phyloP scores from a whole-genome alignment of 2,888 invertebrate species.

The Dolomedes plantarius region DNA sequence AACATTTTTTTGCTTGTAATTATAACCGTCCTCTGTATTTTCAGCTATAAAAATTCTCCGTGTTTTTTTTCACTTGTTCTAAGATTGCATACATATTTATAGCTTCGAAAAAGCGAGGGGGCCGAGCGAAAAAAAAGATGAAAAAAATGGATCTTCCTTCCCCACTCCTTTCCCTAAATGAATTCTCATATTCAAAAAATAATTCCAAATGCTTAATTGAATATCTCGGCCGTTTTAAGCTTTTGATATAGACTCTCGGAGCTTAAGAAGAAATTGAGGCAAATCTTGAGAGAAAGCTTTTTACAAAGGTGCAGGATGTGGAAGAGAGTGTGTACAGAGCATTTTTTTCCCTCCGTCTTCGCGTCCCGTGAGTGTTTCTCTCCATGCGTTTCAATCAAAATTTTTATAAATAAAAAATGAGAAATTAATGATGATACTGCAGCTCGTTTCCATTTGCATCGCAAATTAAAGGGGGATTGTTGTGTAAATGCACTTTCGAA shows the following conservation, averaged over 20 bases:
- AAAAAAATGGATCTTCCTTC: neutral
- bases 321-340: neutral
- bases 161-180: constrained; percentile 19
- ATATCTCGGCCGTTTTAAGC: constrained; percentile 58
- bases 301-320: constrained; percentile 30
- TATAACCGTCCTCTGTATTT: constrained; percentile 29
- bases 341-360: neutral
- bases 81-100: constrained; percentile 25
- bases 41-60: neutral
- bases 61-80: neutral
- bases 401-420: constrained; percentile 60
- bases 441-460: constrained; percentile 40
- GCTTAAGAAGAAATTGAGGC: constrained; percentile 29
- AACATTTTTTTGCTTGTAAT: constrained; percentile 31
- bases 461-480: constrained; percentile 37
- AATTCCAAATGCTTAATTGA: constrained; percentile 61
- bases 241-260: constrained; percentile 31
- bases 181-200: constrained; percentile 55
- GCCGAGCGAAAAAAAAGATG: neutral
- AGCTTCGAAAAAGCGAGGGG: neutral
- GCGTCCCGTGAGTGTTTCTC: constrained; percentile 31
- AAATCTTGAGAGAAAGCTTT: constrained; percentile 26
- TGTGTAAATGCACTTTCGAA: neutral
- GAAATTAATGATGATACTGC: constrained; percentile 53
- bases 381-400: constrained; percentile 52